Conservation (phyloP, 2,888 invertebrate species). For the Cacoxenus indagator region DNA sequence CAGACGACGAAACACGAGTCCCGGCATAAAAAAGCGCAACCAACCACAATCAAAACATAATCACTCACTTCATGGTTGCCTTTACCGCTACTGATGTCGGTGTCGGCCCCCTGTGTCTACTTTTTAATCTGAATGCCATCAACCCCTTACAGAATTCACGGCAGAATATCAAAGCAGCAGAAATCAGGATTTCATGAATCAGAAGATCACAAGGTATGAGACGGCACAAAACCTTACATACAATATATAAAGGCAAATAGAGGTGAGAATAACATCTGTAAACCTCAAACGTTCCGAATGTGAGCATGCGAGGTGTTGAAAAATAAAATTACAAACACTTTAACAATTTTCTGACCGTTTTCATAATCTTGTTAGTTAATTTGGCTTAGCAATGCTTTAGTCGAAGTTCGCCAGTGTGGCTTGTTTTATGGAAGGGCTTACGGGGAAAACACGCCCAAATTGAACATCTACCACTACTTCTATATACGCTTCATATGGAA, state of each 20-base stretch:
- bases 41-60: constrained; percentile 64
- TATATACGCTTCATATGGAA: background rate
- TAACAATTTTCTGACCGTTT: constrained; percentile 68
- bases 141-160: constrained; percentile 42
- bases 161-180: constrained; percentile 60
- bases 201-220: background rate
- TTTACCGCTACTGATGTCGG: constrained; percentile 38
- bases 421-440: constrained; percentile 24
- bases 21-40: constrained; percentile 57
- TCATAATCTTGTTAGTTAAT: constrained; percentile 67
- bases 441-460: constrained; percentile 15
- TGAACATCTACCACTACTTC: background rate
- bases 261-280: background rate
- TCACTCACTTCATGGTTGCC: constrained; percentile 66
- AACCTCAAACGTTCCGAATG: constrained; percentile 31
- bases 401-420: background rate
- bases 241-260: background rate
- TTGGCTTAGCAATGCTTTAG: constrained; percentile 42
- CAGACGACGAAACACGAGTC: constrained; percentile 44
- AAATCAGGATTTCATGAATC: constrained; percentile 32
- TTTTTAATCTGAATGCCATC: constrained; percentile 6
- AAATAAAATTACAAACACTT: constrained; percentile 70
- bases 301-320: constrained; percentile 67
- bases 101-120: constrained; percentile 2
- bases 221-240: background rate